Percentiles rank a stretch among this genome's conserved stretches.
Conservation (phyloP, 2,797 vertebrate genomes). For the Spea hammondii region DNA sequence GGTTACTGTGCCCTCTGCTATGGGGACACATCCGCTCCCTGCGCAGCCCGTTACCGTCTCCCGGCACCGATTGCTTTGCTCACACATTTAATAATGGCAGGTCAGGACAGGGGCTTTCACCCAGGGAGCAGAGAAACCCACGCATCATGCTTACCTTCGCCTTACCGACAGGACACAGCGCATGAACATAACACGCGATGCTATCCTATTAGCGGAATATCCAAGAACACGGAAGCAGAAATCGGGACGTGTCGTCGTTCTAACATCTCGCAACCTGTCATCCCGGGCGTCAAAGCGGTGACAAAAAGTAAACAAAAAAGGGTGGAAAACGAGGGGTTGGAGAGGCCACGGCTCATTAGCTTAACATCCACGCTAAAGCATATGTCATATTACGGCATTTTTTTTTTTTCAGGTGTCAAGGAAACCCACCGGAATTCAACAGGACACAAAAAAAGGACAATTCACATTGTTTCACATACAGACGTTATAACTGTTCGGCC, state of each 20-base stretch:
- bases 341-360: too few relatives aligned
- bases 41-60: slow-evolving; percentile 25
- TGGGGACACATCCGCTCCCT: not conserved
- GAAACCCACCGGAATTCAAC: too few relatives aligned
- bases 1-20: slow-evolving; percentile 14
- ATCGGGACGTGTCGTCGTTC: not conserved
- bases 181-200: not conserved
- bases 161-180: not conserved
- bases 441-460: too few relatives aligned
- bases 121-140: slow-evolving; percentile 13
- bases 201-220: not conserved
- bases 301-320: too few relatives aligned
- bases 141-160: slow-evolving; percentile 7
- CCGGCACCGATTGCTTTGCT: slow-evolving; percentile 39
- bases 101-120: slow-evolving; percentile 34
- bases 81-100: slow-evolving; percentile 45
- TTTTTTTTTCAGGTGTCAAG: too few relatives aligned
- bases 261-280: not conserved
- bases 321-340: too few relatives aligned
- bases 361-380: too few relatives aligned
- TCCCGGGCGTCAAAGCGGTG: not conserved
- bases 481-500: too few relatives aligned
- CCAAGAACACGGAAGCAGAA: not conserved
- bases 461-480: too few relatives aligned
- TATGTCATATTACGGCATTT: too few relatives aligned